These are phyloP conservation scores for Leptopilina drosophilae DNA, from an alignment of 2,888 invertebrate species.

Conservation along the genomic window DNA sequence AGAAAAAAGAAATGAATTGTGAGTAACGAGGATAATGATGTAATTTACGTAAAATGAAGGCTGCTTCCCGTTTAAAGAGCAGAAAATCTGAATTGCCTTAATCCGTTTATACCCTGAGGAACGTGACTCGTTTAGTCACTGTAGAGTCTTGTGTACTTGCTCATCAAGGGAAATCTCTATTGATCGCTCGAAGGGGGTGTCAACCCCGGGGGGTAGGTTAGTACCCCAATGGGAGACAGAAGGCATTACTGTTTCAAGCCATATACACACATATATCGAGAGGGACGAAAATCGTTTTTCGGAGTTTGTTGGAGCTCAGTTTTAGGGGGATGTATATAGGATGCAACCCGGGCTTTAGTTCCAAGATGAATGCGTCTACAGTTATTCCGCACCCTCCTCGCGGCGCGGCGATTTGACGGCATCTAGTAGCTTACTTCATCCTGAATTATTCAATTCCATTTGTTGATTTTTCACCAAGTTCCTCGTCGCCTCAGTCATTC, in stretches of 20 bases:
- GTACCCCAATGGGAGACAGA: conserved; percentile 33
- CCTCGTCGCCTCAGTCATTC: not conserved
- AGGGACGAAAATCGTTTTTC: conserved; percentile 6
- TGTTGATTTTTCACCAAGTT: conserved; percentile 24
- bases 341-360: conserved; percentile 29
- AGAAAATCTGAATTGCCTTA: conserved; percentile 40
- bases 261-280: not conserved
- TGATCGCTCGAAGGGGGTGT: conserved; percentile 27
- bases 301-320: not conserved
- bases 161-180: conserved; percentile 38
- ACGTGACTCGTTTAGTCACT: conserved; percentile 33
- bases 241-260: conserved; percentile 18
- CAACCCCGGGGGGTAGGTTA: conserved; percentile 23
- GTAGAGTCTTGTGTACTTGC: conserved; percentile 30
- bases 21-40: conserved; percentile 22
- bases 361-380: conserved; percentile 40
- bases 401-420: conserved; percentile 20
- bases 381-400: conserved; percentile 15
- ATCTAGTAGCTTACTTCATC: conserved; percentile 9
- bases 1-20: not conserved
- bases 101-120: conserved; percentile 36
- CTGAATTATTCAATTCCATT: conserved; percentile 41
- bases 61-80: conserved; percentile 38
- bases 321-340: conserved; percentile 25
- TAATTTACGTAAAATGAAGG: conserved; percentile 33